Conservation (phyloP, 2,888 invertebrate genomes). For the Sphaeridia pumilis region DNA sequence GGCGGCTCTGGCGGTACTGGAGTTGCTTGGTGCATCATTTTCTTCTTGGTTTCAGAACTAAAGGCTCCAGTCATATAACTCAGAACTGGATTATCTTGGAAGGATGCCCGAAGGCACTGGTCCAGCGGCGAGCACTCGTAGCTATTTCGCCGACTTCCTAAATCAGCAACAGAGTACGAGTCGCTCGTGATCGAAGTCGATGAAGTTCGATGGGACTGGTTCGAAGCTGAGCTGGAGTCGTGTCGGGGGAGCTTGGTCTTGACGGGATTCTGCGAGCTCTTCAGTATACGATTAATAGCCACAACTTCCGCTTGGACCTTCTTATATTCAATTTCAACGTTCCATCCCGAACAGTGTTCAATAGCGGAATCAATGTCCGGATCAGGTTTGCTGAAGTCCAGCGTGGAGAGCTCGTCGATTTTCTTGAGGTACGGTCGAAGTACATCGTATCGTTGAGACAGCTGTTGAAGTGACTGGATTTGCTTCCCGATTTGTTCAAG, state of each 20-base stretch:
- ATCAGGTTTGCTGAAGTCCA: slow-evolving; percentile 24
- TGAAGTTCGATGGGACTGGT: slow-evolving; percentile 7
- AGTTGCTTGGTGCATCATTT: no score
- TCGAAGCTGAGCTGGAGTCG: slow-evolving; percentile 15
- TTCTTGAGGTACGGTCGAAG: slow-evolving; percentile 29
- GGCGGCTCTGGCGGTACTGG: no score
- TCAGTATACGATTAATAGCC: slow-evolving; percentile 23
- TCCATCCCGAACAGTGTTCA: slow-evolving; percentile 34
- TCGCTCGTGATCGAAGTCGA: slow-evolving; percentile 10
- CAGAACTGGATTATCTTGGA: neutral
- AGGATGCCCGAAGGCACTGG: neutral
- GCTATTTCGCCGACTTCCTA: slow-evolving; percentile 7
- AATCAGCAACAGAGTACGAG: slow-evolving; percentile 3
- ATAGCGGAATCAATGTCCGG: slow-evolving; percentile 28
- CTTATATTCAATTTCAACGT: slow-evolving; percentile 31
- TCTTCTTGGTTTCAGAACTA: no score
- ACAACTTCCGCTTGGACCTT: slow-evolving; percentile 28
- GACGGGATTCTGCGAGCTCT: neutral
- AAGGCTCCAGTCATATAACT: neutral
- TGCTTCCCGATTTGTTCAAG: slow-evolving; percentile 32
- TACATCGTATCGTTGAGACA: slow-evolving; percentile 26
- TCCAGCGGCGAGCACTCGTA: slow-evolving; percentile 6
- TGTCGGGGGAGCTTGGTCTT: neutral
- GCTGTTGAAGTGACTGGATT: slow-evolving; percentile 23
- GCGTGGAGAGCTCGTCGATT: slow-evolving; percentile 21